phyloP scores from a whole-genome alignment of 2,888 invertebrate genomes.

The Acanthosepion esculentum region DNA sequence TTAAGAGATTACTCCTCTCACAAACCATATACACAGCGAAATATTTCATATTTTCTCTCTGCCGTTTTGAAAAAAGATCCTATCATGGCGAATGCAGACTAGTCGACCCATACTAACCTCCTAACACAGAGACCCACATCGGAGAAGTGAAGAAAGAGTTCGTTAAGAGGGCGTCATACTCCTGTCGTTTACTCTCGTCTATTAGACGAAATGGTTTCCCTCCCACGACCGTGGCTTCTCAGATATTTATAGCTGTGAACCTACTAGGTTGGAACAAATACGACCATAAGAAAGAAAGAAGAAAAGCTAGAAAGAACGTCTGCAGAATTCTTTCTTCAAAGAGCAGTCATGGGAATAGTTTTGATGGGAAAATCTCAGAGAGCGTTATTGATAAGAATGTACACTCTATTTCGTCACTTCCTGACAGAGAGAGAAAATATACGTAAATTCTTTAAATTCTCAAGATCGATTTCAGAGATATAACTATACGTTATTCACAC shows the following conservation, averaged over 20 bases:
- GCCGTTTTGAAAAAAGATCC: background rate
- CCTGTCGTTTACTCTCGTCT: background rate
- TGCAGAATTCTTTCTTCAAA: background rate
- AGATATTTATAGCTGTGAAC: background rate
- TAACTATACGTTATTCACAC: background rate
- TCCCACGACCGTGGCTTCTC: background rate
- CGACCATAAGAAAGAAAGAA: background rate
- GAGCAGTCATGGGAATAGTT: background rate
- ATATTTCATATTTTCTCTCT: background rate
- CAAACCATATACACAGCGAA: background rate
- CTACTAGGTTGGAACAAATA: background rate
- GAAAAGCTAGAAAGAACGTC: background rate
- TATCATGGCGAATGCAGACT: background rate
- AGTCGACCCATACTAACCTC: background rate
- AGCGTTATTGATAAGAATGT: background rate
- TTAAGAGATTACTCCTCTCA: no score
- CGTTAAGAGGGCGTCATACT: background rate
- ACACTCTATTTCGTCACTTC: background rate
- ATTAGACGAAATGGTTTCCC: background rate
- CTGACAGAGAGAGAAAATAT: background rate
- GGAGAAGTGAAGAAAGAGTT: background rate
- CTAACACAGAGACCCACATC: conserved; percentile 33
- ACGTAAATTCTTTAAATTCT: background rate
- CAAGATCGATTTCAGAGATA: background rate
- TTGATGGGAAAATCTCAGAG: background rate